Evolutionary conservation across 2,888 invertebrate genomes (phyloP).

Genomic region (Heterodera filipjevi): DNA sequence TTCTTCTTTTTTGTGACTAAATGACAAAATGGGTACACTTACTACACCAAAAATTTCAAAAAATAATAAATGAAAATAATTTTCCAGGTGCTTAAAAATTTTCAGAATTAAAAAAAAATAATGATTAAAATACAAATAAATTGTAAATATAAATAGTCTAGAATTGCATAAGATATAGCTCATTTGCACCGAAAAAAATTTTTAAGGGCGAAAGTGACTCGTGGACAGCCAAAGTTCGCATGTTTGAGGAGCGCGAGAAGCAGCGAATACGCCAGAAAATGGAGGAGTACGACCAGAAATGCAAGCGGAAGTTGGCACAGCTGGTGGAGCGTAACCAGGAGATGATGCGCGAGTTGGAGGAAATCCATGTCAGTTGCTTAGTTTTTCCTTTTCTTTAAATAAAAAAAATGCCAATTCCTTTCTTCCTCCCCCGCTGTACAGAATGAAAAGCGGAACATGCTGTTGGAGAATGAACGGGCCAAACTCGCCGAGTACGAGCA

Average conservation of each 20-base stretch:
- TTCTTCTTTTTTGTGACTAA: no score
- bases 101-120: no score
- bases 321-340: conserved; percentile 39
- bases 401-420: no score
- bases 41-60: no score
- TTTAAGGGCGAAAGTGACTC: conserved; percentile 35
- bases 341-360: conserved; percentile 55
- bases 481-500: conserved; percentile 60
- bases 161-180: no score
- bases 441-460: conserved; percentile 59
- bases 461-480: conserved; percentile 58
- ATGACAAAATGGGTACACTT: no score
- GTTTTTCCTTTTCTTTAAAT: not conserved
- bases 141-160: no score
- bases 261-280: conserved; percentile 52
- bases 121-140: no score
- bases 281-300: conserved; percentile 58
- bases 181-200: no score
- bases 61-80: no score
- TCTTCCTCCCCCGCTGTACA: conserved; percentile 39
- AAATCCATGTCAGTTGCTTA: conserved; percentile 49
- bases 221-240: conserved; percentile 42
- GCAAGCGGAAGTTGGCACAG: conserved; percentile 43
- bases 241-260: conserved; percentile 61
- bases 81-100: no score